Conservation (phyloP, 2,888 invertebrate species). For the Ernsta delagoae region DNA sequence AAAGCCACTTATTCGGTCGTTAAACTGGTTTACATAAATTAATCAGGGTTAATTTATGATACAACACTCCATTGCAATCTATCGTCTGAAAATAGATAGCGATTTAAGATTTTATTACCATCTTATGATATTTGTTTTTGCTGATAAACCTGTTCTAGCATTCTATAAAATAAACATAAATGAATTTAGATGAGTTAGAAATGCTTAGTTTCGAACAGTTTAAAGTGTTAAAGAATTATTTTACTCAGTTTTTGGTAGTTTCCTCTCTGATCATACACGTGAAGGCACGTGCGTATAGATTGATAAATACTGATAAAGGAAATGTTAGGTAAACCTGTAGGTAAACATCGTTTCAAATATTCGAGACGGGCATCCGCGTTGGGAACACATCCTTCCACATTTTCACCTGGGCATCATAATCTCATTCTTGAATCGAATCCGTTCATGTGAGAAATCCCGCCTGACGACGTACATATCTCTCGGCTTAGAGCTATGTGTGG, state of each 20-base stretch:
- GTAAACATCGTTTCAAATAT: constrained; percentile 43
- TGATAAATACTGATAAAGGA: constrained; percentile 28
- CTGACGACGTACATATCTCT: constrained; percentile 59
- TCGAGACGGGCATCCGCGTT: constrained; percentile 39
- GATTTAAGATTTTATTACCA: not conserved
- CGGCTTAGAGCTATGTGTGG: constrained; percentile 37
- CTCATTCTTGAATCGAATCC: constrained; percentile 73
- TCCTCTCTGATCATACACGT: not conserved
- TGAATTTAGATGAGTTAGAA: too few species aligned
- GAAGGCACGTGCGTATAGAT: too few species aligned
- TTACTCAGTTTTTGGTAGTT: not conserved
- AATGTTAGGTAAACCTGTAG: not conserved
- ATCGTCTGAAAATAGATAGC: constrained; percentile 6
- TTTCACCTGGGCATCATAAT: constrained; percentile 67
- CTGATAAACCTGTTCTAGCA: not conserved
- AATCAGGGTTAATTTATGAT: constrained; percentile 24
- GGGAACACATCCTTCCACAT: constrained; percentile 52
- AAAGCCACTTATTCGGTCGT: constrained; percentile 14
- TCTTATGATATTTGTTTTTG: too few species aligned
- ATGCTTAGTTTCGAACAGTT: too few species aligned
- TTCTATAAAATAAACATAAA: not conserved
- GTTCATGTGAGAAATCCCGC: constrained; percentile 73
- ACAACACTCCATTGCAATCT: not conserved
- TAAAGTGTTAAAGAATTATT: too few species aligned
- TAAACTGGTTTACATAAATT: constrained; percentile 18